Evolutionary conservation across 2,797 vertebrate species (phyloP).

Genomic region (Crocidura indochinensis): DNA sequence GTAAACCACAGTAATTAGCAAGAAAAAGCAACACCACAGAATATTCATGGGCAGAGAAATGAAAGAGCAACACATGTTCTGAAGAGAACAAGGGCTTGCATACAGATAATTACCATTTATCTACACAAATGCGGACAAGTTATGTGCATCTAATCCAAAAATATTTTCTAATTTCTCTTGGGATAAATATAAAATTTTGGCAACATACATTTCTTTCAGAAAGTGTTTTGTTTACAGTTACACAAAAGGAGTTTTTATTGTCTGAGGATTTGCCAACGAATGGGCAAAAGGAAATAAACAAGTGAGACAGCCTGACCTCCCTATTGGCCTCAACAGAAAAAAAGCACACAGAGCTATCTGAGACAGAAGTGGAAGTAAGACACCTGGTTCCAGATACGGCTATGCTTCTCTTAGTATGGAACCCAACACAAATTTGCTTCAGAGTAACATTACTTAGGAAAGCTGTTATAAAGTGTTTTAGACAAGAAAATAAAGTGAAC

Average conservation of each 20-base stretch:
- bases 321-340: background rate
- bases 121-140: constrained; percentile 37
- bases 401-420: background rate
- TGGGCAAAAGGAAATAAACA: constrained; percentile 45
- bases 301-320: constrained; percentile 17
- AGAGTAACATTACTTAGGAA: background rate
- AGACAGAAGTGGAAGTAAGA: fast-evolving
- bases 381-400: background rate
- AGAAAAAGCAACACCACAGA: background rate
- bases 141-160: constrained; percentile 80
- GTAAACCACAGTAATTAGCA: no score
- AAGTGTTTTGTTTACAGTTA: constrained; percentile 81
- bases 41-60: background rate
- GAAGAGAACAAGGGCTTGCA: background rate
- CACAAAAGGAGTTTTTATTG: constrained; percentile 78
- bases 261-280: constrained; percentile 75
- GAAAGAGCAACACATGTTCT: background rate
- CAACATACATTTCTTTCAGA: constrained; percentile 72
- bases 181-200: constrained; percentile 84
- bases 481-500: background rate
- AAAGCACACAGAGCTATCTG: background rate
- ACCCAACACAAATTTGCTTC: background rate
- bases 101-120: constrained; percentile 64
- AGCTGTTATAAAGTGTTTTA: background rate
- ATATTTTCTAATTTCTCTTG: constrained; percentile 83